Percentiles rank a stretch among this genome's conserved stretches.
Evolutionary conservation across 2,113 vertebrate genomes (phyloP).

Genomic region (Phalacrocorax carbo): DNA sequence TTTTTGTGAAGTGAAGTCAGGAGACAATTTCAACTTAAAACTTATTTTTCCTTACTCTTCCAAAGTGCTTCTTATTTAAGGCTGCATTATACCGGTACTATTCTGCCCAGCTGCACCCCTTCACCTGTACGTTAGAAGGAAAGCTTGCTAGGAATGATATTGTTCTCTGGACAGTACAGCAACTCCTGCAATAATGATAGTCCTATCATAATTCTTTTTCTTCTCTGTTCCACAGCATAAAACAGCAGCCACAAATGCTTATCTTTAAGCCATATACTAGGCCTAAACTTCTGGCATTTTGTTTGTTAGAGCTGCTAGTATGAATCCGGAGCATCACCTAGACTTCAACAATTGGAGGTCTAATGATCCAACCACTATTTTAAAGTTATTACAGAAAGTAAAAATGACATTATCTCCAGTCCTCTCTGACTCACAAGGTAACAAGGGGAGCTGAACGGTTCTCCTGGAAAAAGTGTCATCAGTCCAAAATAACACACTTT

Average conservation of each 20-base stretch:
- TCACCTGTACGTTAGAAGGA: not conserved
- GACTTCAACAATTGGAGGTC: not conserved
- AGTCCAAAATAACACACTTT: not conserved
- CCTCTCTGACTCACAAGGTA: not conserved
- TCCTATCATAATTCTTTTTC: not conserved
- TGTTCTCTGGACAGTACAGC: not conserved
- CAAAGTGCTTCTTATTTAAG: not conserved
- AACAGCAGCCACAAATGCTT: not conserved
- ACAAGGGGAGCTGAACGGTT: not conserved
- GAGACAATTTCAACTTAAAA: not conserved
- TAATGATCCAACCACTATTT: not conserved
- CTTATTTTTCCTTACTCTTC: not conserved
- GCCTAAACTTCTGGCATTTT: not conserved
- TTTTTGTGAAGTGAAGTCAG: not conserved
- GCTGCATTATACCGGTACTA: not conserved
- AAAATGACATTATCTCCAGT: not conserved
- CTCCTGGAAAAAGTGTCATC: not conserved
- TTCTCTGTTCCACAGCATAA: not conserved
- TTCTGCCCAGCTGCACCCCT: not conserved
- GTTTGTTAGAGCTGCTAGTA: not conserved
- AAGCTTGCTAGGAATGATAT: not conserved
- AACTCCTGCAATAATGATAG: not conserved
- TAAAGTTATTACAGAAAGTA: not conserved
- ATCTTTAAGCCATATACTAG: not conserved
- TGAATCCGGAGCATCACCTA: not conserved